Percentiles rank a stretch among this genome's conserved stretches.
These are phyloP conservation scores for Chascanopsetta lugubris DNA, from an alignment of 2,113 vertebrate genomes.

Conservation along the genomic window DNA sequence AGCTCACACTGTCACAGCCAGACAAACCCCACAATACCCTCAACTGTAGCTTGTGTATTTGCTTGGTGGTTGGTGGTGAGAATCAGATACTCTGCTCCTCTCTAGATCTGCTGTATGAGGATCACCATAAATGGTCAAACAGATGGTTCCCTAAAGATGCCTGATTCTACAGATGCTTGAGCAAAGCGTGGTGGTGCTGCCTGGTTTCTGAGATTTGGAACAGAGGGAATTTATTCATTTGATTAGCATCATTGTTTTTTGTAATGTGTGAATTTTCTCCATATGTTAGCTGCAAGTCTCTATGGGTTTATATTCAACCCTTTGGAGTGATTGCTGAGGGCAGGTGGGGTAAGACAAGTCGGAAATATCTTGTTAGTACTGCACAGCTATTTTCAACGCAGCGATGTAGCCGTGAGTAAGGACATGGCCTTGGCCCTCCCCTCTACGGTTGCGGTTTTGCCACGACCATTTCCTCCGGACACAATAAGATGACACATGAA, in stretches of 20 bases:
- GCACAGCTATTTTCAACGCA: constrained; percentile 62
- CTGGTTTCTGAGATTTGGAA: background rate
- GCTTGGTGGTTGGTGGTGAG: constrained; percentile 5
- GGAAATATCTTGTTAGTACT: constrained; percentile 59
- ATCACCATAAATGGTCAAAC: constrained; percentile 36
- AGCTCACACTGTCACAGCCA: constrained; percentile 33
- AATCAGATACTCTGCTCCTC: background rate
- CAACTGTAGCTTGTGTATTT: background rate
- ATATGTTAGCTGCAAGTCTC: background rate
- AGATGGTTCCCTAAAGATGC: constrained; percentile 39
- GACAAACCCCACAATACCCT: constrained; percentile 28
- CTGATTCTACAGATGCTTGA: constrained; percentile 31
- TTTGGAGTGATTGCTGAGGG: constrained; percentile 44
- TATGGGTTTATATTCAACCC: background rate
- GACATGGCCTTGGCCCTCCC: constrained; percentile 9
- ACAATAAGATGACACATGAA: constrained; percentile 3
- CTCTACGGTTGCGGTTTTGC: constrained; percentile 20
- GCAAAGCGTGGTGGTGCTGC: constrained; percentile 6
- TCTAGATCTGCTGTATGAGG: constrained; percentile 18
- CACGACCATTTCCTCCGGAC: constrained; percentile 37
- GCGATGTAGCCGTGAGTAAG: constrained; percentile 40
- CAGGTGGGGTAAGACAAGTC: constrained; percentile 39
- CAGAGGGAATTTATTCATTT: background rate
- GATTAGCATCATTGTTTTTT: background rate
- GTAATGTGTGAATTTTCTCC: background rate